Evolutionary conservation across 2,113 vertebrate genomes (phyloP), one percentile per base, ranked within the genome.

Genomic region (Promerops cafer): DNA sequence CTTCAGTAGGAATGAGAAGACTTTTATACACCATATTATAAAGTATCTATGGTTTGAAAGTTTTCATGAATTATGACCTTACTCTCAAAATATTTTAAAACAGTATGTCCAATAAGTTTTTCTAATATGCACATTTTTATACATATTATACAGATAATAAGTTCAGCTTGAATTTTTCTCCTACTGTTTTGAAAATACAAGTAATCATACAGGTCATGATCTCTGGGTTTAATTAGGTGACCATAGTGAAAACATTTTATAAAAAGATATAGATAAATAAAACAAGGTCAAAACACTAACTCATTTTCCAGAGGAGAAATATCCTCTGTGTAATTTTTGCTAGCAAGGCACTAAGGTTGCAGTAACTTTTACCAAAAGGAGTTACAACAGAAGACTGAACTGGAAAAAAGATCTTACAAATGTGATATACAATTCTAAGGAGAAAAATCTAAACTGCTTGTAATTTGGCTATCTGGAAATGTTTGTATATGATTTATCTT

Each of bases 401-500:
- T 19, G 64, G 35, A 52, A 61, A 31, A 61, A 78, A 87, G 24
- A 71, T 91, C 89, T 91, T 87, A 92, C 50, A 87, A 85, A 92
- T 61, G 45, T 12, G 47, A 66, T 79, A 39, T 37, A 49, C 30
- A 65, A 35, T 91, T 92, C 87, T 86, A 85, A 86, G 17, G 33
- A 77, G 33, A 93, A 86, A 86, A 94, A 76, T 76, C 75, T 91
- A 76, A 96, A 80, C 79, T 77, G 16, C 21, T 31, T 90, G 31
- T 91, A 90, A 94, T 90, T 90, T 91, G 84, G 26, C 50, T 88
- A 68, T 91, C 83, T 95, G 83, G 40, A 94, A 78, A 63, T 76
- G 37, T 93, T 94, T 70, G 49, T 74, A 42, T 71, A 57, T 91
- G 50, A 96, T 96, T 96, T 93, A 89, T 95, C 69, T 95, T 87